A percentile compares a stretch with the other conserved stretches of the same genome.
Conservation (phyloP, 2,797 vertebrate species). For the Calcarius lapponicus region DNA sequence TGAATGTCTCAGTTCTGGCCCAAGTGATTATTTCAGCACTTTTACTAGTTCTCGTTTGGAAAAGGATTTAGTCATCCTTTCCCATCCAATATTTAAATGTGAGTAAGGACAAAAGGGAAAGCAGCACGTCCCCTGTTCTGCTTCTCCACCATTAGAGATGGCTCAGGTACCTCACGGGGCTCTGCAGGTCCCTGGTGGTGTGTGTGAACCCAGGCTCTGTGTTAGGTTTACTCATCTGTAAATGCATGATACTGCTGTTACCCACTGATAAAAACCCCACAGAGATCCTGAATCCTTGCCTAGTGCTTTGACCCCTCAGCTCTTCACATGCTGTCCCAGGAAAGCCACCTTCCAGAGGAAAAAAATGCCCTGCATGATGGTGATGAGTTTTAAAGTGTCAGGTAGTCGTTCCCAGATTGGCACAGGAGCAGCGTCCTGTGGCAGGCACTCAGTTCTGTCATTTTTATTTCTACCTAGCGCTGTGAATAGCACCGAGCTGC, state of each 20-base stretch:
- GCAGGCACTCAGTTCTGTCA: not conserved
- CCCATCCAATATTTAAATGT: not conserved
- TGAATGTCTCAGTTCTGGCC: not conserved
- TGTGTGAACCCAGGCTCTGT: not conserved
- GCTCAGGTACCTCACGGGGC: not conserved
- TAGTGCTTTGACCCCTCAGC: not conserved
- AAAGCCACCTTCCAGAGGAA: not conserved
- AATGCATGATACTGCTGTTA: not conserved
- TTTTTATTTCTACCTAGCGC: not conserved
- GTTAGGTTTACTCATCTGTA: not conserved
- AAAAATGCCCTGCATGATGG: not conserved
- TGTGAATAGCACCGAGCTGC: not conserved
- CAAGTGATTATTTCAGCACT: not conserved
- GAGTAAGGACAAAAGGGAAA: not conserved
- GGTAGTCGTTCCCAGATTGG: not conserved
- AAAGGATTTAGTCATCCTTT: not conserved
- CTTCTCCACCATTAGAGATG: not conserved
- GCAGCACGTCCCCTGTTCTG: not conserved
- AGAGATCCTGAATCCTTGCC: not conserved
- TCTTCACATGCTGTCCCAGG: not conserved
- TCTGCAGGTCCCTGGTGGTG: not conserved
- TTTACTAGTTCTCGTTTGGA: not conserved
- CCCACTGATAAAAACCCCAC: not conserved
- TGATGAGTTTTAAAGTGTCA: not conserved
- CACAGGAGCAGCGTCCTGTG: not conserved